These are phyloP conservation scores for Trematomus loennbergii DNA, from an alignment of 2,113 vertebrate species.

Conservation along the genomic window DNA sequence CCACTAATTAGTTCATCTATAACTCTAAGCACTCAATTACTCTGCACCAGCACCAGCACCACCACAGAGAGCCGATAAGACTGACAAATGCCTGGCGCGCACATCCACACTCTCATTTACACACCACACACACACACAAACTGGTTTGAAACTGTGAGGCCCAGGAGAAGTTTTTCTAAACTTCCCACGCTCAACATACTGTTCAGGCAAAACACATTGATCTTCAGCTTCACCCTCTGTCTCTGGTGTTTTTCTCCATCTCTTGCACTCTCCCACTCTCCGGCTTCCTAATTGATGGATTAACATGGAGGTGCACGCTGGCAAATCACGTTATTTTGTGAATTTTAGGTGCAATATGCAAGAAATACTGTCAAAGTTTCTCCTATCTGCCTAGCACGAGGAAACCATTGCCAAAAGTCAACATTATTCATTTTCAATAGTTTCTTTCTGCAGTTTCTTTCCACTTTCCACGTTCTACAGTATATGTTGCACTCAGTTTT, in stretches of 20 bases:
- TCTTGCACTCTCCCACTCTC: slow-evolving; percentile 35
- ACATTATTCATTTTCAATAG: not conserved
- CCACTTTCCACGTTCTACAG: too few species aligned
- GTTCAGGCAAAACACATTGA: slow-evolving; percentile 66
- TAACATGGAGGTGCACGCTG: slow-evolving; percentile 32
- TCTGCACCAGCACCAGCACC: slow-evolving; percentile 77
- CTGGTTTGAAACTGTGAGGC: slow-evolving; percentile 50
- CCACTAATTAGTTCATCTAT: slow-evolving; percentile 87
- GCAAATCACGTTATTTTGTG: slow-evolving; percentile 19
- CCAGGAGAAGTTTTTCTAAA: slow-evolving; percentile 65
- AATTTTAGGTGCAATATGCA: slow-evolving; percentile 16
- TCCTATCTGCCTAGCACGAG: not conserved
- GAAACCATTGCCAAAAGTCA: not conserved
- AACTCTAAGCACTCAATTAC: slow-evolving; percentile 87
- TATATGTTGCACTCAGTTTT: not conserved
- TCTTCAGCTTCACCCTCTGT: slow-evolving; percentile 55
- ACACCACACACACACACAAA: slow-evolving; percentile 31
- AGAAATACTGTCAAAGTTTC: not conserved
- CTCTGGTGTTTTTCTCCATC: slow-evolving; percentile 31
- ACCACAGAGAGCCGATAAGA: slow-evolving; percentile 81
- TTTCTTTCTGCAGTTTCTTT: not conserved
- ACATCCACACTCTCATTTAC: not conserved
- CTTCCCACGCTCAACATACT: slow-evolving; percentile 73
- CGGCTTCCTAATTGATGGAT: slow-evolving; percentile 34
- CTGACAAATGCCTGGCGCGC: slow-evolving; percentile 79